Evolutionary conservation across 1,140 invertebrate species (phyloP).

Genomic region (Oryctes rhinoceros): DNA sequence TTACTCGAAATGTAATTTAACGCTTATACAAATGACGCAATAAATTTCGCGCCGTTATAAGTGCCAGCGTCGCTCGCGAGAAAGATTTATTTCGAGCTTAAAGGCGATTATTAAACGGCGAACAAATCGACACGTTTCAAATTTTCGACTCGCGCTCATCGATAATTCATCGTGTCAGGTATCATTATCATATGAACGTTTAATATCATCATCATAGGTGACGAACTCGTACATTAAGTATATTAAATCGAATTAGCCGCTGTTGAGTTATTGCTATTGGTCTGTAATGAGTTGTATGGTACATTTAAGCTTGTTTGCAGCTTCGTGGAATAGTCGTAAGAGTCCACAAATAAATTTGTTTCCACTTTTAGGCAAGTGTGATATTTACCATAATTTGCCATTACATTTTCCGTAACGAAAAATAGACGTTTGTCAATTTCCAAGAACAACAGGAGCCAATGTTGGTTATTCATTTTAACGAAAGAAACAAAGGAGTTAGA

Average conservation of each 20-base stretch:
- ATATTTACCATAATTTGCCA: no score
- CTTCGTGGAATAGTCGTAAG: no score
- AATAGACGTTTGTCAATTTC: no score
- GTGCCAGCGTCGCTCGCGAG: constrained; percentile 17
- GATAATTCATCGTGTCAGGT: constrained; percentile 19
- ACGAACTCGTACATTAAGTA: not conserved
- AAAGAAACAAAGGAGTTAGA: no score
- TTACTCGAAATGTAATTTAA: constrained; percentile 37
- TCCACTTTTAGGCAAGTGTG: no score
- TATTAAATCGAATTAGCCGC: not conserved
- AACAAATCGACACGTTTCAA: constrained; percentile 38
- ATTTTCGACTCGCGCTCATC: constrained; percentile 9
- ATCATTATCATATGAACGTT: not conserved
- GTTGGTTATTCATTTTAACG: no score
- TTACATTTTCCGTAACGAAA: no score
- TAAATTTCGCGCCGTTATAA: constrained; percentile 27
- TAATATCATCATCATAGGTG: not conserved
- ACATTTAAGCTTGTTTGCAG: no score
- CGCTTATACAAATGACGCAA: constrained; percentile 34
- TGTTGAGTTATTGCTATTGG: not conserved
- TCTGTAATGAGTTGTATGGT: no score
- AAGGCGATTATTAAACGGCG: constrained; percentile 30
- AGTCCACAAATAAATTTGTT: no score
- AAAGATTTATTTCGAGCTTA: constrained; percentile 33
- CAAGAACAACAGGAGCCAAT: no score